Percentiles rank a stretch among this genome's conserved stretches.
These are phyloP conservation scores for Nemotelus nigrinus DNA, from an alignment of 2,888 invertebrate species.

Conservation along the genomic window DNA sequence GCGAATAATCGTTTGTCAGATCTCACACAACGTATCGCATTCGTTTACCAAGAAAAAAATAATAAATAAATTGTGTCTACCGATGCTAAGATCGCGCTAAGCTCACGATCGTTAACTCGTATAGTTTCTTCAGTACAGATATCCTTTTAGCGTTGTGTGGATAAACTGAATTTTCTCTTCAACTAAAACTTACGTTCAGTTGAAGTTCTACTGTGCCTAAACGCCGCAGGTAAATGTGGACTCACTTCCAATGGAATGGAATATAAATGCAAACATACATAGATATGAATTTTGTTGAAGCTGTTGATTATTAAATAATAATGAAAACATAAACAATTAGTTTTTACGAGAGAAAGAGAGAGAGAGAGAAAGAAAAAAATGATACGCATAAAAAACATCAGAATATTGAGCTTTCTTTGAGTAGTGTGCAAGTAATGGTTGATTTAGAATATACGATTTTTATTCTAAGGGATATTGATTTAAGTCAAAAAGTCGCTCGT, in stretches of 20 bases:
- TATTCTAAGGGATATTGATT: constrained; percentile 9
- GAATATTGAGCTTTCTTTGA: constrained; percentile 38
- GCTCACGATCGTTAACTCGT: too few relatives aligned
- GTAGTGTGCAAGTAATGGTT: constrained; percentile 41
- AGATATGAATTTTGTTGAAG: constrained; percentile 27
- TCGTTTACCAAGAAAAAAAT: too few relatives aligned
- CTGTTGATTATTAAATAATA: neutral
- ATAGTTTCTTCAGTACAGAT: too few relatives aligned
- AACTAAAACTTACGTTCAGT: constrained; percentile 1
- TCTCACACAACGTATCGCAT: too few relatives aligned
- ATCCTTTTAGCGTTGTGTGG: too few relatives aligned
- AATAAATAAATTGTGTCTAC: too few relatives aligned
- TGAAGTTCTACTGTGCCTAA: constrained; percentile 36
- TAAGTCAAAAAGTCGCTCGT: constrained; percentile 33
- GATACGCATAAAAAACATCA: constrained; percentile 11
- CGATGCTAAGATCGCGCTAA: too few relatives aligned
- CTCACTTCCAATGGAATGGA: constrained; percentile 28
- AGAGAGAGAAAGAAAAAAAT: neutral
- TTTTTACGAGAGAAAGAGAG: neutral
- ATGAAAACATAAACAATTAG: neutral
- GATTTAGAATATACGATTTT: constrained; percentile 26
- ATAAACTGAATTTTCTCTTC: constrained; percentile 1
- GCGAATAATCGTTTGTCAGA: too few relatives aligned
- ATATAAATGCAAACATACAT: neutral
- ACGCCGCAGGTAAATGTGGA: constrained; percentile 23